These are phyloP conservation scores for Drosophila nigrodunni DNA, from an alignment of 1,140 invertebrate genomes.

Conservation along the genomic window DNA sequence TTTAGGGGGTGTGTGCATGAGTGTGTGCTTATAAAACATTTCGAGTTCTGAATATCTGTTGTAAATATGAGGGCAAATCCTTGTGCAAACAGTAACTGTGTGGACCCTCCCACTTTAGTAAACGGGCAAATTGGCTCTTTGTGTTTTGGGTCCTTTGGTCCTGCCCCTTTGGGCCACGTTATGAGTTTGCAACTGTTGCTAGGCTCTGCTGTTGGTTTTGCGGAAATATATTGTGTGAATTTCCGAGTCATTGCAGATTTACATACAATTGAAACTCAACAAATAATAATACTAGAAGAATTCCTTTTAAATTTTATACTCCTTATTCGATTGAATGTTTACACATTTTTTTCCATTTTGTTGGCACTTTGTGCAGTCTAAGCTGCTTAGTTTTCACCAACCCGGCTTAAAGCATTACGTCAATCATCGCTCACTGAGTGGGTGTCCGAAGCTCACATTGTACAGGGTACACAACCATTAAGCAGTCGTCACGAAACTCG, in stretches of 20 bases:
- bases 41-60: slow-evolving; percentile 52
- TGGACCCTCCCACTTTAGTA: slow-evolving; percentile 26
- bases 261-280: slow-evolving; percentile 16
- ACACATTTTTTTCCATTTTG: background rate
- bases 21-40: slow-evolving; percentile 46
- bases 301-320: slow-evolving; percentile 43
- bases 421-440: background rate
- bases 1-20: slow-evolving; percentile 2
- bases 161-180: slow-evolving; percentile 60
- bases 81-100: slow-evolving; percentile 43
- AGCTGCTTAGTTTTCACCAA: slow-evolving; percentile 50
- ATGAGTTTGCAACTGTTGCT: slow-evolving; percentile 17
- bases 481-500: slow-evolving; percentile 29
- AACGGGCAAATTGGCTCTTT: slow-evolving; percentile 63
- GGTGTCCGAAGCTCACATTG: background rate
- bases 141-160: slow-evolving; percentile 46
- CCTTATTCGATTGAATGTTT: slow-evolving; percentile 45
- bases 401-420: slow-evolving; percentile 26
- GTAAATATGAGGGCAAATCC: slow-evolving; percentile 45
- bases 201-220: background rate
- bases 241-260: slow-evolving; percentile 9
- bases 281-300: slow-evolving; percentile 36
- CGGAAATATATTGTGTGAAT: slow-evolving; percentile 17
- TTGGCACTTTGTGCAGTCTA: slow-evolving; percentile 13
- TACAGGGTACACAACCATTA: slow-evolving; percentile 26